phyloP scores from a whole-genome alignment of 1,140 invertebrate species.

The Drosophila orosa region DNA sequence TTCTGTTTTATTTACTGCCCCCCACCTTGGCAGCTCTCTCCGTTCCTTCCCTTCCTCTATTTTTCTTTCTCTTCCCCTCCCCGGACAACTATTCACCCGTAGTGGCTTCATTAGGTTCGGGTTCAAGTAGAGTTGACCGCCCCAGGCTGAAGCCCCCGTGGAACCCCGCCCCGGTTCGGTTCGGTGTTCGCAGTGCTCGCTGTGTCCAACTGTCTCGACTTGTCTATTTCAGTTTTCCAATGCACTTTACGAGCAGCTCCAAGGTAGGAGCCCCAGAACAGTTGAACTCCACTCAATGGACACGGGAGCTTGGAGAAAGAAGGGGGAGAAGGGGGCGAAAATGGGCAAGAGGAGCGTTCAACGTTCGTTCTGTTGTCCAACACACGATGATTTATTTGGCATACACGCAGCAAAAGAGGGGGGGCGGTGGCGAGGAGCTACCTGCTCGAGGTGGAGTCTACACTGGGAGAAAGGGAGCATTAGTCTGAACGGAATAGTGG shows the following conservation, averaged over 20 bases:
- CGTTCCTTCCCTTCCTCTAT: not conserved
- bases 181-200: constrained; percentile 12
- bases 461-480: not conserved
- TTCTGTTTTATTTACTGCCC: constrained; percentile 32
- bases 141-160: constrained; percentile 19
- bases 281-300: constrained; percentile 37
- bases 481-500: no score
- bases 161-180: constrained; percentile 1
- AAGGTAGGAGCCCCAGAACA: constrained; percentile 38
- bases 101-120: constrained; percentile 77
- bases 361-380: constrained; percentile 60
- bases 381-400: constrained; percentile 81
- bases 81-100: constrained; percentile 27
- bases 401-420: constrained; percentile 51
- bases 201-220: constrained; percentile 74
- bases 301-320: not conserved
- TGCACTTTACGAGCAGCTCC: constrained; percentile 75
- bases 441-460: constrained; percentile 69
- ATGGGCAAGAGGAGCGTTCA: constrained; percentile 53
- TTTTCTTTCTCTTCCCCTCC: not conserved
- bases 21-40: not conserved
- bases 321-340: not conserved
- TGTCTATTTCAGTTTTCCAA: constrained; percentile 81
- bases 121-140: constrained; percentile 73
- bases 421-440: constrained; percentile 37